Evolutionary conservation across 2,113 vertebrate genomes (phyloP), one percentile per base, ranked within the genome.

Genomic region (Engraulis encrasicolus): DNA sequence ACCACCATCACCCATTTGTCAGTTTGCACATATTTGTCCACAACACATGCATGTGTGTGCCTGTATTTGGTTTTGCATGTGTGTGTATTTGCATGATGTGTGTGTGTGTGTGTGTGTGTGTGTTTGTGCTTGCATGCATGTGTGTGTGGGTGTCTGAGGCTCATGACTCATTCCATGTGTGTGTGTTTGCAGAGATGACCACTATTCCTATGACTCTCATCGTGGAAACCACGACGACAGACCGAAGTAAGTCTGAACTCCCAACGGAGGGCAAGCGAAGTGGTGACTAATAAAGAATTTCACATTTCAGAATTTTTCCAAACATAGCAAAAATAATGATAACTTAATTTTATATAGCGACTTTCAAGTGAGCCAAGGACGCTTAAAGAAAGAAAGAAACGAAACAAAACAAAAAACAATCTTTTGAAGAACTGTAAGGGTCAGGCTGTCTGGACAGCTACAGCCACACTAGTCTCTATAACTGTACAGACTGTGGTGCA

Each of bases 131-230:
- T 61, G 61, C n/a, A 23, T 74, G 66, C 34, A 14, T 71, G 61
- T 71, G 23, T 27, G n/a, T 61, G 61, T 71, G 23, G 31, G 61
- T 71, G 27, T 71, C 23, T 71, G 80, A 48, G 84, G 77, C 31
- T 23, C 31, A 48, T 71, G 58, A 61, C 58, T 61, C 48, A 66
- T 74, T 74, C 66, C 66, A 74, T 90, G 78, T 93, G 84, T 92
- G 83, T 90, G 79, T 88, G 34, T 87, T 71, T 89, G 88, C 93
- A 95, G 95, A 91, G 94, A 95, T 84, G 95, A 96, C 87, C 94
- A 93, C 89, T 96, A 94, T 90, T 88, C 85, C 79, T 95, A 95
- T 93, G 94, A 95, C 84, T 94, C 93, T 86, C 95, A 95, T 91
- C 94, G 94, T 40, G 91, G 95, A 83, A 86, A 84, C 90, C 93